phyloP scores from a whole-genome alignment of 2,888 invertebrate species.

The Trissoscelio sp. region DNA sequence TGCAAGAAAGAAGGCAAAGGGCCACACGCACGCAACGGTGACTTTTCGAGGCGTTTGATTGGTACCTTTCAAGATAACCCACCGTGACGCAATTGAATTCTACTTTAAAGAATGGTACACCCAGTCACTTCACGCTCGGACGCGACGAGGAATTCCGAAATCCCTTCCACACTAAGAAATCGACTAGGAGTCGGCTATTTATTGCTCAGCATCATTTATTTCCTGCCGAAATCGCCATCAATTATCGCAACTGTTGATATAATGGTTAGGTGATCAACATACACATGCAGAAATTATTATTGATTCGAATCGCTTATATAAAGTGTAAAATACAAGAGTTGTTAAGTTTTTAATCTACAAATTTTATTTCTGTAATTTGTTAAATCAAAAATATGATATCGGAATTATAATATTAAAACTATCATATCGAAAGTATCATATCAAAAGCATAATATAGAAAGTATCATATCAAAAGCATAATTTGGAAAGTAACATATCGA shows the following conservation, averaged over 20 bases:
- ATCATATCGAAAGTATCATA: too few species aligned
- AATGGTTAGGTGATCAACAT: slow-evolving; percentile 52
- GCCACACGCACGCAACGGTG: slow-evolving; percentile 78
- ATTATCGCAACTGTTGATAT: slow-evolving; percentile 49
- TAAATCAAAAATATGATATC: too few species aligned
- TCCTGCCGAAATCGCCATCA: slow-evolving; percentile 52
- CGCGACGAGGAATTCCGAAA: slow-evolving; percentile 59
- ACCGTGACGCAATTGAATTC: slow-evolving; percentile 79
- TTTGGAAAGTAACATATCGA: too few species aligned
- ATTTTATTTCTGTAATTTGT: too few species aligned
- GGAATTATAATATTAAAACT: too few species aligned
- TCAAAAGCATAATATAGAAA: too few species aligned
- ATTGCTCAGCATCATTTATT: slow-evolving; percentile 51
- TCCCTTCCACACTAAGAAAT: slow-evolving; percentile 16
- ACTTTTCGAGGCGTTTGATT: slow-evolving; percentile 77
- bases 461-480: too few species aligned
- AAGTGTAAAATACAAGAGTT: too few species aligned
- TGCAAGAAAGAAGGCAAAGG: slow-evolving; percentile 67
- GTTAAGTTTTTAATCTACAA: too few species aligned
- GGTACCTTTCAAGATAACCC: slow-evolving; percentile 73
- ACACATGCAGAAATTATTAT: slow-evolving; percentile 56
- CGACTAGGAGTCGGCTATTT: slow-evolving; percentile 32
- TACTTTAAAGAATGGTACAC: slow-evolving; percentile 68
- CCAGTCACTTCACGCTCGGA: slow-evolving; percentile 57
- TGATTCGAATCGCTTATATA: too few species aligned